phyloP scores from a whole-genome alignment of 2,888 invertebrate genomes.

The Drosophila flavopinicola region DNA sequence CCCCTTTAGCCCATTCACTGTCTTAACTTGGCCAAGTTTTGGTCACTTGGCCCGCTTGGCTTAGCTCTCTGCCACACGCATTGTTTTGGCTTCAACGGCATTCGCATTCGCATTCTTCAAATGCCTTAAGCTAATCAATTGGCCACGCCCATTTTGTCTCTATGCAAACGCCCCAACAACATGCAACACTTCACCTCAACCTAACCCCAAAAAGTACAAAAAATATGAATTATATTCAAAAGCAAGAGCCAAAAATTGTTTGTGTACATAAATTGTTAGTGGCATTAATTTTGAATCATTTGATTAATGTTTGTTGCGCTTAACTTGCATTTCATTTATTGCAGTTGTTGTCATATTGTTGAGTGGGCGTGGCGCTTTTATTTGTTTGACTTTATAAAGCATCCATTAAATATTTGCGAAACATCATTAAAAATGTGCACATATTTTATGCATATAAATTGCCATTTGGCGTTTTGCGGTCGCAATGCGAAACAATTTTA shows the following conservation, averaged over 20 bases:
- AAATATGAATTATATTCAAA: neutral
- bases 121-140: constrained; percentile 12
- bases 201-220: neutral
- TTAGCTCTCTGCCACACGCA: constrained; percentile 34
- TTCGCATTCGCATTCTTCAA: constrained; percentile 27
- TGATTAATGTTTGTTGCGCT: constrained; percentile 37
- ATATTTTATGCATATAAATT: constrained; percentile 64
- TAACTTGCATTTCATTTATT: constrained; percentile 30
- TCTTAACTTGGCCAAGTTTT: constrained; percentile 55
- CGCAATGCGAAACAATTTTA: constrained; percentile 29
- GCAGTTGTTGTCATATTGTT: constrained; percentile 19
- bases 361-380: constrained; percentile 7
- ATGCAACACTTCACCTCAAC: neutral
- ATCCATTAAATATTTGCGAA: constrained; percentile 38
- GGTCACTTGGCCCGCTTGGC: constrained; percentile 47
- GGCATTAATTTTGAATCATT: constrained; percentile 31
- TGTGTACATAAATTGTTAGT: constrained; percentile 9
- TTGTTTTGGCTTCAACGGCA: constrained; percentile 54
- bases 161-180: neutral
- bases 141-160: constrained; percentile 29
- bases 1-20: neutral
- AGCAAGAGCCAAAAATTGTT: neutral
- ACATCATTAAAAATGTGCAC: constrained; percentile 57
- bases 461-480: constrained; percentile 67
- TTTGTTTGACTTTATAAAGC: constrained; percentile 42